Evolutionary conservation across 2,113 vertebrate genomes (phyloP).

Genomic region (Astur gentilis): DNA sequence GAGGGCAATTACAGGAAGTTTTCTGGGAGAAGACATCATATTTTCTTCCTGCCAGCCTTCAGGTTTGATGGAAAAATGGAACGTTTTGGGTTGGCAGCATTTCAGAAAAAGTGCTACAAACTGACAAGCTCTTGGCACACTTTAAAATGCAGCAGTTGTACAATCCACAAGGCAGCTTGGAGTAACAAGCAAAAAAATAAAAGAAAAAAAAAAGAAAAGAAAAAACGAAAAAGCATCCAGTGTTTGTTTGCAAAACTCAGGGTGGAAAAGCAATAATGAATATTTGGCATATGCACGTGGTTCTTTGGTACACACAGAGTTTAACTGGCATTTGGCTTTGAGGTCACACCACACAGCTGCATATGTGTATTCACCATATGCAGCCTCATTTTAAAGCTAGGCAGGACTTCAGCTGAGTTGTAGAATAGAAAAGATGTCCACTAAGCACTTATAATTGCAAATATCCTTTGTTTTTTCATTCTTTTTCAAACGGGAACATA

Average conservation of each 20-base stretch:
- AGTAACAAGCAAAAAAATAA: not conserved
- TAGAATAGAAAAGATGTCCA: not conserved
- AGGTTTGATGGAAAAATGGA: not conserved
- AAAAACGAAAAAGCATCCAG: not conserved
- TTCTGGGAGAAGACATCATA: not conserved
- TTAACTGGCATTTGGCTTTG: not conserved
- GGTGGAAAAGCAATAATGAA: not conserved
- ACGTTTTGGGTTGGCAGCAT: not conserved
- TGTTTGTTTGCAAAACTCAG: not conserved
- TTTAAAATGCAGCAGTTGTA: not conserved
- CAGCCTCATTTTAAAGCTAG: not conserved
- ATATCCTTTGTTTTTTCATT: not conserved
- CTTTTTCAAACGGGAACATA: not conserved
- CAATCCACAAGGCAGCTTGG: not conserved
- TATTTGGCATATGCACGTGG: not conserved
- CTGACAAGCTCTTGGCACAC: not conserved
- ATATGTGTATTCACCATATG: not conserved
- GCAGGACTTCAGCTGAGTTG: not conserved
- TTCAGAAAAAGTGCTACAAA: conserved; percentile 19
- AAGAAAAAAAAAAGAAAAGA: not conserved
- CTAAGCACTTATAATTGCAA: not conserved
- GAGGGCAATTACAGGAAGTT: not conserved
- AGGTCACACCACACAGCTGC: not conserved
- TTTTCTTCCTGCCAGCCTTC: not conserved
- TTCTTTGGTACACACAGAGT: not conserved